phyloP scores from a whole-genome alignment of 2,113 vertebrate genomes.

The Pelecanoides urinatrix region DNA sequence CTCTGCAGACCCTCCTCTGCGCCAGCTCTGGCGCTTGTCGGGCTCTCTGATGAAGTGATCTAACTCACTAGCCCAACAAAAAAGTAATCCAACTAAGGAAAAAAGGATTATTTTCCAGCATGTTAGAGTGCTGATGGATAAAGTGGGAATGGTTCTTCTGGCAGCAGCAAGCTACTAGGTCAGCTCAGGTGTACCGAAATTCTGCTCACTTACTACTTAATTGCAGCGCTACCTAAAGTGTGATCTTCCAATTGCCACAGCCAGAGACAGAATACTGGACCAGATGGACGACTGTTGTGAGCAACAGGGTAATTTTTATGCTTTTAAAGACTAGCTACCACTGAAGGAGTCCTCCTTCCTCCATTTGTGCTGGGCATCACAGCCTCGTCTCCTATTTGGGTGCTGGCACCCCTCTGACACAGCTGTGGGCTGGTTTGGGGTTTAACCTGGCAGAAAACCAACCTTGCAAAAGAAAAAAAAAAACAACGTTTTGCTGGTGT shows the following conservation, averaged over 20 bases:
- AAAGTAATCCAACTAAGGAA: neutral
- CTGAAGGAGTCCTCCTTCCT: neutral
- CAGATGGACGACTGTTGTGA: neutral
- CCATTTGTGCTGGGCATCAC: neutral
- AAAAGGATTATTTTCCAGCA: neutral
- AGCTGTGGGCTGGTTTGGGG: neutral
- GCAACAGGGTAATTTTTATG: neutral
- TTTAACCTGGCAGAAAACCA: neutral
- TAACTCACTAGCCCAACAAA: neutral
- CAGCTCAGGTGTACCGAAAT: neutral
- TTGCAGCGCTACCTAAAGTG: neutral
- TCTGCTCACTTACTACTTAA: neutral
- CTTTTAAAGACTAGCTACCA: neutral
- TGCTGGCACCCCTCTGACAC: neutral
- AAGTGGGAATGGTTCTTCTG: neutral
- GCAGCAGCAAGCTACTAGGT: neutral
- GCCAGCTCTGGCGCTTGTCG: fast-evolving
- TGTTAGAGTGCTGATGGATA: neutral
- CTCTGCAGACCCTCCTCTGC: neutral
- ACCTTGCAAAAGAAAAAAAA: neutral
- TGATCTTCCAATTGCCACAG: neutral
- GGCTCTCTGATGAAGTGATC: neutral
- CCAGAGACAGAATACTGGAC: neutral
- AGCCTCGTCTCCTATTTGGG: neutral
- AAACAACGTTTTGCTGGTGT: neutral